A percentile compares a stretch with the other conserved stretches of the same genome.
Conservation (phyloP, 2,797 vertebrate species). For the Poecilia velifera region DNA sequence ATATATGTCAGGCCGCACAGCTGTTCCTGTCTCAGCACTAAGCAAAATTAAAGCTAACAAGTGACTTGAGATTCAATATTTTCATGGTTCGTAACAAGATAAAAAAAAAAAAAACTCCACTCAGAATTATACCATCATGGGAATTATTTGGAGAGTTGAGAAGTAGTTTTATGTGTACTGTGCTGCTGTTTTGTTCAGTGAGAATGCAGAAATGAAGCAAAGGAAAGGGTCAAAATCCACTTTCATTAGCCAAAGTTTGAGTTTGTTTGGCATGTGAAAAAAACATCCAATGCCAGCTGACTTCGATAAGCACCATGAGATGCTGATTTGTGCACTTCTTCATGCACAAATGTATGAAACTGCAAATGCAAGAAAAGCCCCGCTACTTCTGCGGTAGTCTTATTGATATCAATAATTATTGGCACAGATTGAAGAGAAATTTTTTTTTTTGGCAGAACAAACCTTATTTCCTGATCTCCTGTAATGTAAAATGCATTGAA, state of each 20-base stretch:
- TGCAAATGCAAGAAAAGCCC: not conserved
- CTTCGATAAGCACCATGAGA: not conserved
- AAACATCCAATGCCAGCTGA: constrained; percentile 22
- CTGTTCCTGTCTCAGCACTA: constrained; percentile 29
- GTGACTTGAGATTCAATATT: constrained; percentile 1
- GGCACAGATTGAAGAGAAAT: not conserved
- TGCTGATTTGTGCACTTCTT: not conserved
- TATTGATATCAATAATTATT: not conserved
- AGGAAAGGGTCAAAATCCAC: constrained; percentile 16
- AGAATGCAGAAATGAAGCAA: not conserved
- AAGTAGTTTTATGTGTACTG: not conserved
- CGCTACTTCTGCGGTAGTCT: not conserved
- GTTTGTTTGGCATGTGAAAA: not conserved
- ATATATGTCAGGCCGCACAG: constrained; percentile 54
- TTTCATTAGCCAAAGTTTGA: constrained; percentile 8
- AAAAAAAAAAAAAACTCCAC: not conserved
- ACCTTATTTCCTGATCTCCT: not conserved
- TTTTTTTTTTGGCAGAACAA: not conserved
- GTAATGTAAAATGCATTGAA: not conserved
- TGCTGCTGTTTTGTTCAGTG: not conserved
- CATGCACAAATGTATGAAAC: not conserved
- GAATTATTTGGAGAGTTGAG: not conserved
- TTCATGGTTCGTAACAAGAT: not conserved
- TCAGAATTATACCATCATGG: not conserved
- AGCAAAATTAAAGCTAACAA: not conserved